Evolutionary conservation across 2,797 vertebrate species (phyloP).

Genomic region (Peromyscus eremicus): DNA sequence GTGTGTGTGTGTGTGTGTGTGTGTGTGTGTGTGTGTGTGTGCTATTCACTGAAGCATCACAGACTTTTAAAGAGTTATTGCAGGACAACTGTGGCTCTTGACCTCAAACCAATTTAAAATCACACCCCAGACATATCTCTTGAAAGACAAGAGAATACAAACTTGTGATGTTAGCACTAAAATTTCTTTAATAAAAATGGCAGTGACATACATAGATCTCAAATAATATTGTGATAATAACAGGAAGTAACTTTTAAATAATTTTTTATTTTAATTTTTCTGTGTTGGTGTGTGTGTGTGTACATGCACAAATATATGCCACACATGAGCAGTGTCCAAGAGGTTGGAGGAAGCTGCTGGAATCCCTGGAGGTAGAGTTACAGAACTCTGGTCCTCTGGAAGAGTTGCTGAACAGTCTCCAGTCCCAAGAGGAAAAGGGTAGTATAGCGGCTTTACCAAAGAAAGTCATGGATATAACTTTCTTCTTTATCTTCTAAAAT

Average conservation of each 20-base stretch:
- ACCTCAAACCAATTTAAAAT: not conserved
- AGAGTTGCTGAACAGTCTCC: not conserved
- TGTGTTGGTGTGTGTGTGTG: no score
- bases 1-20: no score
- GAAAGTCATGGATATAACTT: not conserved
- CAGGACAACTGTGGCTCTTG: not conserved
- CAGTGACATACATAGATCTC: not conserved
- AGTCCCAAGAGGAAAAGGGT: not conserved
- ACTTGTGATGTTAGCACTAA: not conserved
- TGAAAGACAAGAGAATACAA: conserved; percentile 22
- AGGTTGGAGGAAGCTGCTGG: not conserved
- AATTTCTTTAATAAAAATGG: conserved; percentile 6
- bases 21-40: not conserved
- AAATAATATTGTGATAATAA: not conserved
- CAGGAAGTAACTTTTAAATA: conserved; percentile 15
- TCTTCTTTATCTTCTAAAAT: not conserved
- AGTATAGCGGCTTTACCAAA: not conserved
- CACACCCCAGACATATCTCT: not conserved
- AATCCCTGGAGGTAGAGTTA: not conserved
- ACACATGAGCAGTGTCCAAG: not conserved
- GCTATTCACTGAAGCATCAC: not conserved
- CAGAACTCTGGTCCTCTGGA: not conserved
- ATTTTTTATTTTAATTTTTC: not conserved
- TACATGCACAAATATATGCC: not conserved
- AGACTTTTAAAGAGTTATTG: conserved; percentile 9